Evolutionary conservation across 2,797 vertebrate species (phyloP), one percentile per base, ranked within the genome.

Genomic region (Centroberyx gerrardi): DNA sequence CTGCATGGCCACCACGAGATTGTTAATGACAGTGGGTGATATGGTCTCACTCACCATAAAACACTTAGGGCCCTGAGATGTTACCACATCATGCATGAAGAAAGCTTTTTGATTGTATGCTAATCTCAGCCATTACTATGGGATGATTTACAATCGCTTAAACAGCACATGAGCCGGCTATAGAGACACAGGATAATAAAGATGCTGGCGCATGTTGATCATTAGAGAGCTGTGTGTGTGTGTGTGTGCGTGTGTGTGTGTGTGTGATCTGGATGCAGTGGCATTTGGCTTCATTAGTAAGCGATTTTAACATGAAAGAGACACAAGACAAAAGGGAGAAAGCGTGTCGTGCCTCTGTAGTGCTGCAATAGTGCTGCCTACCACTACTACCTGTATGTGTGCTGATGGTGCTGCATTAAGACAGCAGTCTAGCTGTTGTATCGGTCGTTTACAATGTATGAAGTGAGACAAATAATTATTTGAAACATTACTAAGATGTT

Each of bases 21-120:
- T 76, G 75, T 88, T 95, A 90, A 87, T 7, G 18, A 87, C 83
- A 85, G 74, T 48, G 63, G 78, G 76, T 84, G 58, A 92, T 89
- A 92, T 38, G 54, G 86, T 82, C 89, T 88, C 87, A 72, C 85
- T 81, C 84, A 28, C 90, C 87, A 94, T 95, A 93, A 94, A 95
- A 94, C 95, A 96, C 94, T 95, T 95, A 93, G 86, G 74, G 85
- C 78, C 75, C 75, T 18, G 79, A 92, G 91, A 93, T 90, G 91
- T 90, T 88, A 89, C 87, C 86, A 62, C 91, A 89, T 90, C 91
- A 94, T 89, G 91, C 87, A 90, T 87, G 89, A 91, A 94, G 91
- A 95, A 91, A 93, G 92, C 90, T 93, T 92, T 95, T 93, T 94
- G 93, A 95, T 93, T 92, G 92, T 92, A 94, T 94, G 94, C 94